Evolutionary conservation across 1,140 invertebrate genomes (phyloP).

Genomic region (Contarinia nasturtii): DNA sequence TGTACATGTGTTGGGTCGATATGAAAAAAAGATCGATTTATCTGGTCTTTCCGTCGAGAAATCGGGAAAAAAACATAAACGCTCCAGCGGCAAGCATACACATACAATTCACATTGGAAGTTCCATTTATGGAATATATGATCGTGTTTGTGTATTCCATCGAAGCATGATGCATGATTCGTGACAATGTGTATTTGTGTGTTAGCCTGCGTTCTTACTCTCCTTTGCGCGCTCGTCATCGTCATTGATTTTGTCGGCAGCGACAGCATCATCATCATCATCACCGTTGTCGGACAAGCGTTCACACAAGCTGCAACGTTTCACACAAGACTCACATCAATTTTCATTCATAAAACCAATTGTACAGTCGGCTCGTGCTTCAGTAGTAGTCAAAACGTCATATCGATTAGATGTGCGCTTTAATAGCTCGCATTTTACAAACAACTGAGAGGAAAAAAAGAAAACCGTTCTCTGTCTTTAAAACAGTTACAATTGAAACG

Average conservation of each 20-base stretch:
- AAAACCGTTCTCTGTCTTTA: too few species aligned
- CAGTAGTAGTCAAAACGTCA: conserved; percentile 25
- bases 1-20: too few species aligned
- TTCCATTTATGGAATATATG: conserved; percentile 1
- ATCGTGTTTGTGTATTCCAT: too few species aligned
- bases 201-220: too few species aligned
- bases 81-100: too few species aligned
- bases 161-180: too few species aligned
- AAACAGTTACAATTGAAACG: too few species aligned
- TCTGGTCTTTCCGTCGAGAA: too few species aligned
- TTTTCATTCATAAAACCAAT: conserved; percentile 26
- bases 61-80: too few species aligned
- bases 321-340: conserved; percentile 2
- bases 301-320: neutral
- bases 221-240: neutral
- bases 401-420: conserved; percentile 13
- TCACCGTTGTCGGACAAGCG: neutral
- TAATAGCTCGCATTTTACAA: neutral
- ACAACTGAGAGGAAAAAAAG: neutral
- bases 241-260: neutral
- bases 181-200: too few species aligned
- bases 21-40: too few species aligned
- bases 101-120: too few species aligned
- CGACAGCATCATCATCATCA: neutral
- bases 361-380: conserved; percentile 23